Percentiles rank a stretch among this genome's conserved stretches.
These are phyloP conservation scores for Pyrocoelia pectoralis DNA, from an alignment of 2,888 invertebrate genomes.

Conservation along the genomic window DNA sequence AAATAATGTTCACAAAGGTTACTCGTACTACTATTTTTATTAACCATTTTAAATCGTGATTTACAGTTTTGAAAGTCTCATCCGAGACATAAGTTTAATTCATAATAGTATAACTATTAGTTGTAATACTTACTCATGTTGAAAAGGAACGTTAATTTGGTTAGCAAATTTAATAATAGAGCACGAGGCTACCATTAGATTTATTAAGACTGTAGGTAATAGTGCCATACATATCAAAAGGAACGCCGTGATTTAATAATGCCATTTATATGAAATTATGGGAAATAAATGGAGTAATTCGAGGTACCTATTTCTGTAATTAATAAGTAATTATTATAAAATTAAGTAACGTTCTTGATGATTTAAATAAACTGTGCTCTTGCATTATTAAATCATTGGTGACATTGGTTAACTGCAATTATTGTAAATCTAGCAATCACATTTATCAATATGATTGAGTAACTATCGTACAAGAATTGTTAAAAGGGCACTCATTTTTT, in stretches of 20 bases:
- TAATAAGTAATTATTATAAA: too few species aligned
- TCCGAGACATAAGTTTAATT: not conserved
- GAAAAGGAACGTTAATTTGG: not conserved
- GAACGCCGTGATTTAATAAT: not conserved
- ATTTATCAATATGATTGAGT: too few species aligned
- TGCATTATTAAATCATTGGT: too few species aligned
- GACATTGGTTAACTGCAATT: too few species aligned
- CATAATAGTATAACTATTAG: not conserved
- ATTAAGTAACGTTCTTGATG: too few species aligned
- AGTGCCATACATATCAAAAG: not conserved
- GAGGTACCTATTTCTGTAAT: too few species aligned
- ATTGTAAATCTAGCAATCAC: too few species aligned
- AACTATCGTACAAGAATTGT: too few species aligned
- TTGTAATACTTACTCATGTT: not conserved
- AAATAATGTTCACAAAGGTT: not conserved
- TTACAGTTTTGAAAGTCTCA: conserved; percentile 8
- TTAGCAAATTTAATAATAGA: not conserved
- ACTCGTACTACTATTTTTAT: not conserved
- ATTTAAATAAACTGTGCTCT: too few species aligned
- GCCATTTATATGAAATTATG: not conserved
- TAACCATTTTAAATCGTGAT: conserved; percentile 7
- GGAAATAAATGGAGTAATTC: not conserved
- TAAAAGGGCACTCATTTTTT: too few species aligned
- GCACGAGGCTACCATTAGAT: not conserved
- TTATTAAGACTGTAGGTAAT: not conserved